A percentile compares a stretch with the other conserved stretches of the same genome.
Evolutionary conservation across 1,140 invertebrate genomes (phyloP).

Genomic region (Drosophila paulistorum): DNA sequence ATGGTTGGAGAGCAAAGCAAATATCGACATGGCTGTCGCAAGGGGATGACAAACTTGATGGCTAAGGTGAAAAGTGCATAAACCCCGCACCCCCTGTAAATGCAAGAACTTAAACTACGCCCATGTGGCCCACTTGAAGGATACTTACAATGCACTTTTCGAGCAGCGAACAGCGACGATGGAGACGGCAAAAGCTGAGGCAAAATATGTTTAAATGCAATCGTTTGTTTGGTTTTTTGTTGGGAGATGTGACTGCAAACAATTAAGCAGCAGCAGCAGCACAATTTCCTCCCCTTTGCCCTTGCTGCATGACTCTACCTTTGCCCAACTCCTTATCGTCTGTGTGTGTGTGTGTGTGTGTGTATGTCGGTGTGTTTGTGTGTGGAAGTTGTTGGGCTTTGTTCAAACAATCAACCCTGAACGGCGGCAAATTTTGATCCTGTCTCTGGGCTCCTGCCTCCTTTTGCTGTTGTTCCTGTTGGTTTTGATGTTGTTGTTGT

Average conservation of each 20-base stretch:
- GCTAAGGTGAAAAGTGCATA: not conserved
- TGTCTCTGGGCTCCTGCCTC: constrained; percentile 15
- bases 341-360: constrained; percentile 28
- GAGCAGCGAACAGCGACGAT: constrained; percentile 22
- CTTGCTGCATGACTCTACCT: constrained; percentile 52
- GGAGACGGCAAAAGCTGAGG: constrained; percentile 23
- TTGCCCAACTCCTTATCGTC: constrained; percentile 44
- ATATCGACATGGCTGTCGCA: not conserved
- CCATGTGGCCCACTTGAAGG: constrained; percentile 47
- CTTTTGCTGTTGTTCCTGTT: constrained; percentile 3
- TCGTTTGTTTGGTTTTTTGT: constrained; percentile 46
- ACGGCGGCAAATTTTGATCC: constrained; percentile 62
- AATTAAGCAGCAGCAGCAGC: constrained; percentile 59
- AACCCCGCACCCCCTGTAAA: not conserved
- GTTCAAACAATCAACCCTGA: constrained; percentile 75
- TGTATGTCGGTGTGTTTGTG: constrained; percentile 28
- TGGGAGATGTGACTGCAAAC: constrained; percentile 53
- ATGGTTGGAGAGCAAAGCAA: constrained; percentile 21
- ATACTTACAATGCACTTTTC: constrained; percentile 68
- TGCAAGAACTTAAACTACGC: not conserved
- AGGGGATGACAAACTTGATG: not conserved
- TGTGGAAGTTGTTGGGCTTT: constrained; percentile 56
- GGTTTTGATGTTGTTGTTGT: constrained; percentile 40
- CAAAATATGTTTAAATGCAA: constrained; percentile 47
- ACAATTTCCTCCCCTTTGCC: constrained; percentile 61